These are phyloP conservation scores for Mobula hypostoma DNA, from an alignment of 2,113 vertebrate genomes.

Conservation along the genomic window DNA sequence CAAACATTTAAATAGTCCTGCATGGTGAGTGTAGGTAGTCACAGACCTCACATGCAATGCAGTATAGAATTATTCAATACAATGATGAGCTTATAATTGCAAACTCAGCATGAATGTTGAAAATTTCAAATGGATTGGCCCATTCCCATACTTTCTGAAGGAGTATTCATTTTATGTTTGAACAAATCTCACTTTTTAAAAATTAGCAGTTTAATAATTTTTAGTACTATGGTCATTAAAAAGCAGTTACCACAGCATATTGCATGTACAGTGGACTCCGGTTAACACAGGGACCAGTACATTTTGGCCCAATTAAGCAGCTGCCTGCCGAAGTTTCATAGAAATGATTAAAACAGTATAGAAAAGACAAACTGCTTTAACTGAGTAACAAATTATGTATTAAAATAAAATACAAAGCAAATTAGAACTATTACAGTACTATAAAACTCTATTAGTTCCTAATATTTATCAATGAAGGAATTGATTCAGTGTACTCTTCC, in stretches of 20 bases:
- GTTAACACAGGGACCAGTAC: too few relatives aligned
- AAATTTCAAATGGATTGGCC: slow-evolving; percentile 20
- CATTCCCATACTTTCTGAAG: background rate
- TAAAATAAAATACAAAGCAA: too few relatives aligned
- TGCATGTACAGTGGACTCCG: background rate
- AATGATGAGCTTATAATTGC: background rate
- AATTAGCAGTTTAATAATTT: background rate
- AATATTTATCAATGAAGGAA: too few relatives aligned
- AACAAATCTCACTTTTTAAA: background rate
- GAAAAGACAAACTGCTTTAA: too few relatives aligned
- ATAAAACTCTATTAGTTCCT: too few relatives aligned
- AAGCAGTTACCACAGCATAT: slow-evolving; percentile 16
- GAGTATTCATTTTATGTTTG: slow-evolving; percentile 12
- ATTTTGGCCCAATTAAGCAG: too few relatives aligned
- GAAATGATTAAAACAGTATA: too few relatives aligned
- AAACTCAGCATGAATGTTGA: background rate
- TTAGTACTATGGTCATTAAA: background rate
- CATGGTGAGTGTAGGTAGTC: background rate
- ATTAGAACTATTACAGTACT: too few relatives aligned
- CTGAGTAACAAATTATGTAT: too few relatives aligned
- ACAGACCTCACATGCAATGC: background rate
- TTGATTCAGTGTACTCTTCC: too few relatives aligned
- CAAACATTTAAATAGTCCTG: background rate
- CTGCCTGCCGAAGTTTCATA: too few relatives aligned
- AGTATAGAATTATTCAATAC: background rate